phyloP scores from a whole-genome alignment of 2,888 invertebrate species.

The Drosophila paranaensis region DNA sequence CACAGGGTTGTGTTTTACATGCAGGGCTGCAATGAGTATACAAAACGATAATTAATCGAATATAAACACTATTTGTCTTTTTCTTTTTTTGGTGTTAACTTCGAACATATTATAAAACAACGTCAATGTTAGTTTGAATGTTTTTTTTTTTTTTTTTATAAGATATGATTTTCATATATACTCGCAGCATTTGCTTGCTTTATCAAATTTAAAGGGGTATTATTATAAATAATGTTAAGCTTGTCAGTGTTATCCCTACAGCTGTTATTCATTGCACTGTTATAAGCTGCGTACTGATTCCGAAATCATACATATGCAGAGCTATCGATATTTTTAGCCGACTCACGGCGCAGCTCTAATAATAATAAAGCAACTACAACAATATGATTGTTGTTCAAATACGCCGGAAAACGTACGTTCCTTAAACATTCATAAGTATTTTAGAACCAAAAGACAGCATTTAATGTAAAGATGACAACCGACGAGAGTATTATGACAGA shows the following conservation, averaged over 20 bases:
- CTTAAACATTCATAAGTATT: constrained; percentile 32
- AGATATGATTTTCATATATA: neutral
- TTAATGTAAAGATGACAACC: constrained; percentile 74
- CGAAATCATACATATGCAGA: neutral
- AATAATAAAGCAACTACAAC: constrained; percentile 37
- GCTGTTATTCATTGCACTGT: neutral
- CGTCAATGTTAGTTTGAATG: too few species aligned
- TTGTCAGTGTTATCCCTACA: neutral
- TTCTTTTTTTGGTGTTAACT: neutral
- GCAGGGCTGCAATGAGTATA: constrained; percentile 45
- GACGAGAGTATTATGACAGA: constrained; percentile 81
- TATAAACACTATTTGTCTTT: neutral
- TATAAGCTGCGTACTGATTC: neutral
- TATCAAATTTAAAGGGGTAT: neutral
- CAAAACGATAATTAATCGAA: constrained; percentile 20
- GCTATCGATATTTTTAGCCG: constrained; percentile 34
- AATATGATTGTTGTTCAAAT: constrained; percentile 62
- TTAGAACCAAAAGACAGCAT: constrained; percentile 22
- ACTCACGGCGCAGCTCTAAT: constrained; percentile 15
- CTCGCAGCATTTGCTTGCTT: neutral
- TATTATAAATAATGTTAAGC: neutral
- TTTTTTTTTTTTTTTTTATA: too few species aligned
- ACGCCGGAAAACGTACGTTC: constrained; percentile 53
- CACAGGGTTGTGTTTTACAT: constrained; percentile 50
- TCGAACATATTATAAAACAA: too few species aligned